phyloP scores from a whole-genome alignment of 2,113 vertebrate species.

The Trogon melanurus region DNA sequence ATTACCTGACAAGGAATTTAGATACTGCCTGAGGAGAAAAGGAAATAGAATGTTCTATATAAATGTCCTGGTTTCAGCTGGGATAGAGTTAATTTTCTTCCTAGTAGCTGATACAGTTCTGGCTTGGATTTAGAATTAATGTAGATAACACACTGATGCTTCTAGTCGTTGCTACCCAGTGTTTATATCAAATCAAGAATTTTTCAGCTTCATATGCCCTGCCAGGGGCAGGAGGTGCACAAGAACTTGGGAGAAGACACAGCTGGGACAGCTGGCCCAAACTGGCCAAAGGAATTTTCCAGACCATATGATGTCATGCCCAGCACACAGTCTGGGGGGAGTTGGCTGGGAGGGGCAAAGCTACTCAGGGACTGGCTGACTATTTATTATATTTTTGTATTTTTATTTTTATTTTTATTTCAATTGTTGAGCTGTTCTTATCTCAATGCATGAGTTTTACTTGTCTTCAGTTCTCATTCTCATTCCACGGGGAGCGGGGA shows the following conservation, averaged over 20 bases:
- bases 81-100: background rate
- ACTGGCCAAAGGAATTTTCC: background rate
- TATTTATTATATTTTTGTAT: background rate
- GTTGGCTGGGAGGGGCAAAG: background rate
- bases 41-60: background rate
- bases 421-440: background rate
- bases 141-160: background rate
- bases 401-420: background rate
- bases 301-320: background rate
- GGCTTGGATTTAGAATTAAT: background rate
- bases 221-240: background rate
- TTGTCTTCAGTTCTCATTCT: background rate
- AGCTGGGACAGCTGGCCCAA: background rate
- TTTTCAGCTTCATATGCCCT: background rate
- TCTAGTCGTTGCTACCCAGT: background rate
- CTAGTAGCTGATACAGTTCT: background rate
- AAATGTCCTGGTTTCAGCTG: background rate
- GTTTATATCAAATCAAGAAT: background rate
- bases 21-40: conserved; percentile 10
- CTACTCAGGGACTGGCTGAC: background rate
- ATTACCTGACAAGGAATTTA: conserved; percentile 24
- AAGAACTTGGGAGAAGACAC: background rate
- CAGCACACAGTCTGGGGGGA: background rate
- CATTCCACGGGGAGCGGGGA: background rate
- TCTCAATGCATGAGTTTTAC: background rate